Base-by-base conservation (phyloP, 2,888 invertebrate genomes). In the Agonopterix subpropinquella region DNA sequence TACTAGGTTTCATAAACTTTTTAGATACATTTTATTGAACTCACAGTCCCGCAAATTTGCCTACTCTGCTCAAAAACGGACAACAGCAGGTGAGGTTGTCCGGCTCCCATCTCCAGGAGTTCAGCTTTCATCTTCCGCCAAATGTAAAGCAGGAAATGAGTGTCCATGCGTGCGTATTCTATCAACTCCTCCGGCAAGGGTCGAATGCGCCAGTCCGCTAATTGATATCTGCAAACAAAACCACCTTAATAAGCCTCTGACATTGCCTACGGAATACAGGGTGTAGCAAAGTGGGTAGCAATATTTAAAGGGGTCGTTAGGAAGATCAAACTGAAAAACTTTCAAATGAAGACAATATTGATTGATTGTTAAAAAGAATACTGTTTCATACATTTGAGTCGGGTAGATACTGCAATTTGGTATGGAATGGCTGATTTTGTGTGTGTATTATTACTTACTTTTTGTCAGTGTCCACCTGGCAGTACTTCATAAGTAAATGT, bases 131-230 rank as follows among this genome's bases (percentile, higher is more conserved):
- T 82, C 41, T 89, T 79, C 51, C 96, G 94, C 86, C 96, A 98
- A 55, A 98, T 93, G 74, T 96, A 96, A 4, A 98, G 90, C 52
- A 99, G 86, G 77, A 96, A 98, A 82, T 98, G 99, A 0, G 99
- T 99, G 80, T 99, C 99, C 72, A 92, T 92, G 11, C 98, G 90
- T 0, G 99, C 99, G 80, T 99, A 99, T 37, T 85, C 79, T 8
- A 95, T 78, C 62, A 98, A 86, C 68, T 95, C 94, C 4, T 90
- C 89, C 0, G 97, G 95, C 43, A 99, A 80, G 0, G 99, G 99
- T 42, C 95, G 90, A 52, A 97, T 94, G 55, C 98, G 92, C 98
- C 98, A 98, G 80, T 98, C 98, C 0, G 98, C 98, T 50, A 97
- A 80, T 74, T 98, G 99, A 75, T 94, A 43, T n/a, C 42, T 49